These are phyloP conservation scores for Agrotis clavis DNA, from an alignment of 2,888 invertebrate genomes.

Conservation along the genomic window DNA sequence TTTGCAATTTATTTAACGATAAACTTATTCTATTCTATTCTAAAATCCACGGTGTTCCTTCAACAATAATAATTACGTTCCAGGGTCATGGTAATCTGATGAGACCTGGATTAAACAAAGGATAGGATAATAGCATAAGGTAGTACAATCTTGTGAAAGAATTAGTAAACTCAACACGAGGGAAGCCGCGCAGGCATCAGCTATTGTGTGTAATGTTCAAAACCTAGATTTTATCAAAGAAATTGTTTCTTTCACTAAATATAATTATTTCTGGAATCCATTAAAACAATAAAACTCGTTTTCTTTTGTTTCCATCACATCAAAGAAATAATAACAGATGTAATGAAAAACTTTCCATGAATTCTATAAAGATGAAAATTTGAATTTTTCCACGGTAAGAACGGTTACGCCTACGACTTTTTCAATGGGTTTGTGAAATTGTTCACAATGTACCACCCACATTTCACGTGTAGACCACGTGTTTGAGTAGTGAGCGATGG, in stretches of 20 bases:
- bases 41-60: too few relatives aligned
- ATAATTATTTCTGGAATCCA: background rate
- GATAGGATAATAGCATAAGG: too few relatives aligned
- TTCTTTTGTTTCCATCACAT: slow-evolving; percentile 13
- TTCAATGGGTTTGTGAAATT: slow-evolving; percentile 12
- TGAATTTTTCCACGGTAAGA: slow-evolving; percentile 18
- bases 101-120: too few relatives aligned
- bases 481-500: background rate
- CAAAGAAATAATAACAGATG: slow-evolving; percentile 5
- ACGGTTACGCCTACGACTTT: slow-evolving; percentile 20
- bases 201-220: too few relatives aligned
- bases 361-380: background rate
- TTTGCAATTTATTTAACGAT: too few relatives aligned
- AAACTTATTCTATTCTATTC: too few relatives aligned
- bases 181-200: too few relatives aligned
- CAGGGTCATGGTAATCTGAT: too few relatives aligned
- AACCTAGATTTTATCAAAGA: too few relatives aligned
- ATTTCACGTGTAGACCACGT: background rate
- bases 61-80: too few relatives aligned
- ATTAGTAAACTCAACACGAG: too few relatives aligned
- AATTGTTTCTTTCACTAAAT: background rate
- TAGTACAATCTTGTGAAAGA: too few relatives aligned
- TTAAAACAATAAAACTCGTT: slow-evolving; percentile 9
- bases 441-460: slow-evolving; percentile 10
- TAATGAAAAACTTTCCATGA: slow-evolving; percentile 18